Conservation (phyloP, 2,113 vertebrate genomes). For the Plotosus lineatus region DNA sequence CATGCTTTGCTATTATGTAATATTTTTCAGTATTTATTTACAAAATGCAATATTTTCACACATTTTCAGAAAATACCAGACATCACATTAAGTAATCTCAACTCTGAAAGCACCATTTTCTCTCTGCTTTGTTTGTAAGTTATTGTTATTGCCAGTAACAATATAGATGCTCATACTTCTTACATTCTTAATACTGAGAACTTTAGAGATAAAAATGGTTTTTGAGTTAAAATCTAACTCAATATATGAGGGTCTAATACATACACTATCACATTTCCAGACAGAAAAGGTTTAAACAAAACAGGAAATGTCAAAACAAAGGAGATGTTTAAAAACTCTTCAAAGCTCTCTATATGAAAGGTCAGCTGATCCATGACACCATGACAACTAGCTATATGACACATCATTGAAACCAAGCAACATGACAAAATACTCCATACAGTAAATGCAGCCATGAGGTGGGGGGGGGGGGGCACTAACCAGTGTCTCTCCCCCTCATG, state of each 20-base stretch:
- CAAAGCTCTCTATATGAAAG: neutral
- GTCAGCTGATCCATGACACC: slow-evolving; percentile 3
- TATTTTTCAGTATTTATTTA: too few relatives aligned
- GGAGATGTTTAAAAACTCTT: slow-evolving; percentile 18
- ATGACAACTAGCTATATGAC: slow-evolving; percentile 33
- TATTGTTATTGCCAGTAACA: neutral
- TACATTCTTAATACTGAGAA: neutral
- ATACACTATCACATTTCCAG: neutral
- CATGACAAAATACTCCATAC: neutral
- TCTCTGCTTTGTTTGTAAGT: neutral
- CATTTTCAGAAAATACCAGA: neutral
- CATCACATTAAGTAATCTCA: neutral
- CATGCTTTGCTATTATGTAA: too few relatives aligned
- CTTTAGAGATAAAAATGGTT: neutral
- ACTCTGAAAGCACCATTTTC: neutral
- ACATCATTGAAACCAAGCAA: neutral
- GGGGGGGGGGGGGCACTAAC: too few relatives aligned
- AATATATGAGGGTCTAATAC: slow-evolving; percentile 8
- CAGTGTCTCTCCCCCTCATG: too few relatives aligned
- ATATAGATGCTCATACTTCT: neutral
- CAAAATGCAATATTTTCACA: too few relatives aligned
- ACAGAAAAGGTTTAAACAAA: slow-evolving; percentile 35
- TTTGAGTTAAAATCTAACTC: slow-evolving; percentile 1
- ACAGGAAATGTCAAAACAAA: slow-evolving; percentile 43
- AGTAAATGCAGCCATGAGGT: too few relatives aligned